A percentile compares a stretch with the other conserved stretches of the same genome.
phyloP scores from a whole-genome alignment of 2,113 vertebrate genomes.

The Atractosteus spatula region DNA sequence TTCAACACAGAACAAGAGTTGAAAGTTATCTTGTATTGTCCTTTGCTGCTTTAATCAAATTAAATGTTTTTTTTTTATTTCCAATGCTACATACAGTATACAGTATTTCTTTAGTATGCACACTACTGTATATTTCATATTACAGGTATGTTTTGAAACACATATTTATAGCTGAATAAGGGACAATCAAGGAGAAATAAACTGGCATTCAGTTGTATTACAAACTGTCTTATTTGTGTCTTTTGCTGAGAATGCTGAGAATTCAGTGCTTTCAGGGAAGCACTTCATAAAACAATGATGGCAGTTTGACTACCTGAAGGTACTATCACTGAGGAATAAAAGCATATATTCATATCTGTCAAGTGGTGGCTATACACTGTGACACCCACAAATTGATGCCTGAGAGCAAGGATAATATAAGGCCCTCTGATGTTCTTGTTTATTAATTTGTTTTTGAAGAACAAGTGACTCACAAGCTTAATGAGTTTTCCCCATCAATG shows the following conservation, averaged over 20 bases:
- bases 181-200: too few species aligned
- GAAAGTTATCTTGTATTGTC: too few species aligned
- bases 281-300: background rate
- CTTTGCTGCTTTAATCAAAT: too few species aligned
- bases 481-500: slow-evolving; percentile 6
- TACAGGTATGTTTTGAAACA: too few species aligned
- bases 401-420: slow-evolving; percentile 8
- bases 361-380: background rate
- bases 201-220: background rate
- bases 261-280: background rate
- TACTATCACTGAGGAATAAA: background rate
- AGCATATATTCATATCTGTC: background rate
- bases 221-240: slow-evolving; percentile 9
- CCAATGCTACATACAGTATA: too few species aligned
- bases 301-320: background rate
- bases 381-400: background rate
- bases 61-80: too few species aligned
- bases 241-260: slow-evolving; percentile 4
- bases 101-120: too few species aligned
- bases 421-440: slow-evolving; percentile 7
- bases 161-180: too few species aligned
- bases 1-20: too few species aligned
- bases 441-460: slow-evolving; percentile 13
- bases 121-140: too few species aligned
- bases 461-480: slow-evolving; percentile 8